Percentiles rank a stretch among this genome's conserved stretches.
Conservation (phyloP, 2,888 invertebrate species). For the Lycaena phlaeas region DNA sequence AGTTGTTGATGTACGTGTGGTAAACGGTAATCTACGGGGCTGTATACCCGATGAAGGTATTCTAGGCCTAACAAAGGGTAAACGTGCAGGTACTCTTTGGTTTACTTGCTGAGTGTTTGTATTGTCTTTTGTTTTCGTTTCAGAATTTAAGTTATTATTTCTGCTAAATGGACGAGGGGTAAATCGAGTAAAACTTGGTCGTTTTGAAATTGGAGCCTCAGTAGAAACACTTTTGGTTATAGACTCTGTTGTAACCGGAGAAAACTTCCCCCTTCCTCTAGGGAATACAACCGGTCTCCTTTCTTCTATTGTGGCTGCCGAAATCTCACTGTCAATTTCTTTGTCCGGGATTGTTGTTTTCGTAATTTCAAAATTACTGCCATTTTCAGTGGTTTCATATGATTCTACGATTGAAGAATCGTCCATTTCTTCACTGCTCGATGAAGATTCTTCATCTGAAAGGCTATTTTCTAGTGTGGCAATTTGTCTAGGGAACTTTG, state of each 20-base stretch:
- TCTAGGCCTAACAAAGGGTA: slow-evolving; percentile 27
- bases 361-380: slow-evolving; percentile 27
- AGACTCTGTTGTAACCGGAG: slow-evolving; percentile 37
- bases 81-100: slow-evolving; percentile 32
- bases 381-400: slow-evolving; percentile 27
- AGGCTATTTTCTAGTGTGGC: slow-evolving; percentile 37
- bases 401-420: slow-evolving; percentile 17
- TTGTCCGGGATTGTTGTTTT: slow-evolving; percentile 34
- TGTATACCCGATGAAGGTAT: slow-evolving; percentile 29
- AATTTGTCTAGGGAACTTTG: slow-evolving; percentile 45
- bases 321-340: slow-evolving; percentile 48
- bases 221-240: slow-evolving; percentile 26
- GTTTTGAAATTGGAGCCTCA: slow-evolving; percentile 32
- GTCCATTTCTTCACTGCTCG: slow-evolving; percentile 64
- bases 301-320: slow-evolving; percentile 53
- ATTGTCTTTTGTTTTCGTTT: slow-evolving; percentile 23
- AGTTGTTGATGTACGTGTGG: slow-evolving; percentile 38
- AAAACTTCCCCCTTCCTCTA: slow-evolving; percentile 50
- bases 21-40: slow-evolving; percentile 45
- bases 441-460: slow-evolving; percentile 65
- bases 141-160: slow-evolving; percentile 23
- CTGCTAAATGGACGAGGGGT: slow-evolving; percentile 57
- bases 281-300: slow-evolving; percentile 41
- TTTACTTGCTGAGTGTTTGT: slow-evolving; percentile 26
- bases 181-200: slow-evolving; percentile 52